A percentile compares a stretch with the other conserved stretches of the same genome.
phyloP scores from a whole-genome alignment of 2,113 vertebrate genomes.

The Micronycteris hirsuta region DNA sequence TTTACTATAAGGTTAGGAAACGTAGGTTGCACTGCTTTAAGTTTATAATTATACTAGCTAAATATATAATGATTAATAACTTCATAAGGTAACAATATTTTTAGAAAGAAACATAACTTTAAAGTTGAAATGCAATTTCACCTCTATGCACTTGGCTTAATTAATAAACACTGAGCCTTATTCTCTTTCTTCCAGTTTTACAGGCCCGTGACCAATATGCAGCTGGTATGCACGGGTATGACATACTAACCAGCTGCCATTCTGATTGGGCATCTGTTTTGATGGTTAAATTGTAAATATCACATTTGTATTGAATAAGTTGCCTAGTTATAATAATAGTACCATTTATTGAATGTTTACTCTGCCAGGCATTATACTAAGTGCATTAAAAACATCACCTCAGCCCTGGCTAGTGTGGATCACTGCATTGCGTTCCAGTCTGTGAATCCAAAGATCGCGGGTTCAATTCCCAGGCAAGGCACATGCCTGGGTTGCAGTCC shows the following conservation, averaged over 20 bases:
- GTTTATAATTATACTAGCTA: background rate
- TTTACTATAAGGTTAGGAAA: background rate
- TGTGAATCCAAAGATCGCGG: too few relatives aligned
- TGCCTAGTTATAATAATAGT: background rate
- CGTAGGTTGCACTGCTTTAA: background rate
- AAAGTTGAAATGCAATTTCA: background rate
- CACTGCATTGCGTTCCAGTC: too few relatives aligned
- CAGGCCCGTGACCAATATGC: background rate
- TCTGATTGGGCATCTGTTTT: background rate
- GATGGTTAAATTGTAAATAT: background rate
- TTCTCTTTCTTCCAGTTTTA: background rate
- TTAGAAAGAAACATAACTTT: background rate
- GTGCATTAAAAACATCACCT: background rate
- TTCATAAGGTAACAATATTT: background rate
- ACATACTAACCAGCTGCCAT: background rate
- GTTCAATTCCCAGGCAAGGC: too few relatives aligned
- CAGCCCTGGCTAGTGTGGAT: background rate
- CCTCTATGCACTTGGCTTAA: background rate
- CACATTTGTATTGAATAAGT: background rate
- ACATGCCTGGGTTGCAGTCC: too few relatives aligned
- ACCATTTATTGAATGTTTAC: background rate
- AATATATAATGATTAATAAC: background rate
- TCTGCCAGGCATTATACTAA: background rate
- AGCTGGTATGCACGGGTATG: background rate
- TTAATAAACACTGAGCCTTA: background rate